These are phyloP conservation scores for Psephotus haematonotus DNA, from an alignment of 2,113 vertebrate genomes.

Conservation along the genomic window DNA sequence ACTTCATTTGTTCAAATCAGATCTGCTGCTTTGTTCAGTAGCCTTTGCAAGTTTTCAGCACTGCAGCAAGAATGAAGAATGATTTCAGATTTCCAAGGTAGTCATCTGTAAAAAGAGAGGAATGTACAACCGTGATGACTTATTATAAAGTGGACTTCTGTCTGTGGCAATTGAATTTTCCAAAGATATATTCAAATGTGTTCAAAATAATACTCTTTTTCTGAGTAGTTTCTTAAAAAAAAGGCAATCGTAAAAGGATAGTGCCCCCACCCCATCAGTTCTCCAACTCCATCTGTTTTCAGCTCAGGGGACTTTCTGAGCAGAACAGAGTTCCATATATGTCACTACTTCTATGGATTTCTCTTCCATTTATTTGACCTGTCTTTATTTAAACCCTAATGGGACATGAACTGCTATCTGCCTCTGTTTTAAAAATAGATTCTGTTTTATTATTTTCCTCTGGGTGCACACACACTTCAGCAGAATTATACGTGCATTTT, in stretches of 20 bases:
- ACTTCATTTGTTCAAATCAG: background rate
- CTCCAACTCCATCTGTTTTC: background rate
- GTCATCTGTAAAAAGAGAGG: background rate
- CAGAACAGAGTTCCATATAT: background rate
- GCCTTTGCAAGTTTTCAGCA: background rate
- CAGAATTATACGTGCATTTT: background rate
- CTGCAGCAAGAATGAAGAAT: background rate
- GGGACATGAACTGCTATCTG: background rate
- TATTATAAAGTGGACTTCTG: background rate
- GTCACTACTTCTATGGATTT: background rate
- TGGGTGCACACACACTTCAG: background rate
- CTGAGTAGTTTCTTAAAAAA: background rate
- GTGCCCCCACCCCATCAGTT: fast-evolving
- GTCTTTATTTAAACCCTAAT: background rate
- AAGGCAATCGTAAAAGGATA: background rate
- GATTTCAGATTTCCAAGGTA: background rate
- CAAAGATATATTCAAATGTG: background rate
- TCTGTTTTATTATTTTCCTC: slow-evolving; percentile 18
- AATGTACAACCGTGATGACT: background rate
- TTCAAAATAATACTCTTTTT: background rate
- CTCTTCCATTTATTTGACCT: background rate
- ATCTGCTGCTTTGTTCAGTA: background rate
- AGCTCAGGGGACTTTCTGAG: background rate
- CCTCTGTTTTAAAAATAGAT: slow-evolving; percentile 16
- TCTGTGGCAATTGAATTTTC: background rate